Base-by-base conservation (phyloP, 2,888 invertebrate genomes). In the Papilio gigon region DNA sequence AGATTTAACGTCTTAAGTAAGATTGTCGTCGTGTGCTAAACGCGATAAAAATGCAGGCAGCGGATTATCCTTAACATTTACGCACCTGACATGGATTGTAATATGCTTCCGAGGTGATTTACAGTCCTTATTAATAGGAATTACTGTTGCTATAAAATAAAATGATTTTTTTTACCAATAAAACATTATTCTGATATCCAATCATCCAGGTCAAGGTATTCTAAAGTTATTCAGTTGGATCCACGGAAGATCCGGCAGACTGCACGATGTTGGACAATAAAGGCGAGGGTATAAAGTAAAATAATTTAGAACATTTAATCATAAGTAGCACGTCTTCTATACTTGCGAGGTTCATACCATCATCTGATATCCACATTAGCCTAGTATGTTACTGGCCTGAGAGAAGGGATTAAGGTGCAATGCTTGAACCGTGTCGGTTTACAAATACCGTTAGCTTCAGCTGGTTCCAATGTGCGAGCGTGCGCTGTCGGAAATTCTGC, bases 31-130 rank as follows among this genome's bases (percentile, higher is more conserved):
- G 67, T 68, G 70, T 72, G 72, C 73, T 61, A 70, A 67, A 68
- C 72, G 70, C 72, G 77, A 82, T 75, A 84, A 84, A 84, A 84
- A 83, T 80, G 75, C 71, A 72, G 74, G 73, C 72, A 72, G 76
- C 76, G 72, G 76, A 77, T 78, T 76, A 79, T 82, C 81, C 83
- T 82, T 78, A 69, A 73, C 65, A 66, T 61, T 44, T 53, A 58
- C 53, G 37, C 25, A 63, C 40, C 25, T 42, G 30, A 59, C 44
- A 30, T 20, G n/a, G 25, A 56, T 50, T 60, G 27, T 22, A 50
- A 44, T 12, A 25, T 20, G 35, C 4, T 35, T 14, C 53, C 6
- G 35, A 58, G 20, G 20, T 12, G 20, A 35, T 58, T 20, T 27
- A 20, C 14, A 59, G 14, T 4, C 14, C 22, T 12, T 4, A 50